Conservation (phyloP, 92 coral and sea anemone species). For the Porites rus region DNA sequence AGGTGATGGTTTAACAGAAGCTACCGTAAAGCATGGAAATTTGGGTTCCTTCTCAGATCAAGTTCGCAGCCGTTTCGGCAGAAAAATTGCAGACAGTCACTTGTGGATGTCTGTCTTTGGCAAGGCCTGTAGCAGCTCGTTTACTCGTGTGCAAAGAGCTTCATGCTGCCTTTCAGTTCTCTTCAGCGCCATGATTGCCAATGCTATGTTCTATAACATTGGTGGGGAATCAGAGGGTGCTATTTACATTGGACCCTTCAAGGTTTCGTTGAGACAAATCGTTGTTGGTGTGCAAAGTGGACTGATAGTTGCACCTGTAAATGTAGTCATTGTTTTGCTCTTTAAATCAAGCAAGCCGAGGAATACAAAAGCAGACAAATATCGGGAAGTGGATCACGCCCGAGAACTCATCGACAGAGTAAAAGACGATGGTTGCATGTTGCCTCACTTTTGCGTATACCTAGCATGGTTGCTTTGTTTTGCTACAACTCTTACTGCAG, state of each 20-base stretch:
- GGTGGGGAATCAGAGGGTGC: constrained; percentile 38
- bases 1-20: constrained; percentile 54
- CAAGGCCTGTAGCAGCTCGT: constrained; percentile 43
- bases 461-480: constrained; percentile 72
- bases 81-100: constrained; percentile 61
- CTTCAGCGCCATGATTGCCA: constrained; percentile 60
- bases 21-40: constrained; percentile 5
- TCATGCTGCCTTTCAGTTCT: constrained; percentile 62
- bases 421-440: constrained; percentile 12
- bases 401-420: constrained; percentile 6
- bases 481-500: constrained; percentile 45
- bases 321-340: constrained; percentile 47
- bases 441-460: constrained; percentile 76
- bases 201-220: constrained; percentile 68
- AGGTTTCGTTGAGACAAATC: constrained; percentile 45
- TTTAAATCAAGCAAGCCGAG: constrained; percentile 43
- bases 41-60: constrained; percentile 28
- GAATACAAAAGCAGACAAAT: background rate
- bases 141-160: constrained; percentile 70
- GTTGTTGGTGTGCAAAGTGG: constrained; percentile 70
- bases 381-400: background rate
- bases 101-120: constrained; percentile 71
- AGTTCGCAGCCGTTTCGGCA: constrained; percentile 47
- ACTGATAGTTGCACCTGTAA: constrained; percentile 59
- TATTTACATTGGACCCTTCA: constrained; percentile 61